Evolutionary conservation across 37 sponge, comb jelly and placozoan genomes (phyloP).

Genomic region (Theonella swinhoei): DNA sequence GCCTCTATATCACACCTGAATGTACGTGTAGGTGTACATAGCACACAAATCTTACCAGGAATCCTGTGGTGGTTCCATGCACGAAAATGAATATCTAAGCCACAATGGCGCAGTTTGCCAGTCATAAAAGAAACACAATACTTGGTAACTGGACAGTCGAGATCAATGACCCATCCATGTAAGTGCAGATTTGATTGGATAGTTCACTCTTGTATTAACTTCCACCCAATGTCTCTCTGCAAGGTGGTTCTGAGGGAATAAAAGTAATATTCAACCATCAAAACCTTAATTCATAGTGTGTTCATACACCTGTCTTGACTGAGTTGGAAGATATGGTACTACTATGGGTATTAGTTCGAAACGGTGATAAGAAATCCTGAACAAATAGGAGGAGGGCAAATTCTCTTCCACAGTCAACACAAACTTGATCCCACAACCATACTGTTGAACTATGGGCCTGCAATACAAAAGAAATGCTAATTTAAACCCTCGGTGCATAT

Average conservation of each 20-base stretch:
- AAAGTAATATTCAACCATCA: no score
- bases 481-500: no score
- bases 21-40: no score
- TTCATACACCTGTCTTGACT: background rate
- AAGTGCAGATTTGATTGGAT: background rate
- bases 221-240: conserved; percentile 36
- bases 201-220: conserved; percentile 15
- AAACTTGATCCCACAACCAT: background rate
- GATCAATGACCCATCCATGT: conserved; percentile 1
- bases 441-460: background rate
- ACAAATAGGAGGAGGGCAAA: conserved; percentile 9
- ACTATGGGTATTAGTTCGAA: background rate
- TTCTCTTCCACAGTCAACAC: no score
- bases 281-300: background rate
- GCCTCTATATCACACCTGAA: no score
- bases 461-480: no score
- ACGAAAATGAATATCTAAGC: background rate
- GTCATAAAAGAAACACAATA: conserved; percentile 15
- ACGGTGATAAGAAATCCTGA: conserved; percentile 2
- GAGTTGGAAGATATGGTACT: no score
- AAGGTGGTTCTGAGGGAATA: conserved; percentile 12
- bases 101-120: conserved; percentile 4
- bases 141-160: conserved; percentile 15
- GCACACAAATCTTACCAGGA: no score
- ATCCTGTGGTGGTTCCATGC: no score